Evolutionary conservation across 1,140 invertebrate species (phyloP), one percentile per base, ranked within the genome.

Genomic region (Drosophila serrata): DNA sequence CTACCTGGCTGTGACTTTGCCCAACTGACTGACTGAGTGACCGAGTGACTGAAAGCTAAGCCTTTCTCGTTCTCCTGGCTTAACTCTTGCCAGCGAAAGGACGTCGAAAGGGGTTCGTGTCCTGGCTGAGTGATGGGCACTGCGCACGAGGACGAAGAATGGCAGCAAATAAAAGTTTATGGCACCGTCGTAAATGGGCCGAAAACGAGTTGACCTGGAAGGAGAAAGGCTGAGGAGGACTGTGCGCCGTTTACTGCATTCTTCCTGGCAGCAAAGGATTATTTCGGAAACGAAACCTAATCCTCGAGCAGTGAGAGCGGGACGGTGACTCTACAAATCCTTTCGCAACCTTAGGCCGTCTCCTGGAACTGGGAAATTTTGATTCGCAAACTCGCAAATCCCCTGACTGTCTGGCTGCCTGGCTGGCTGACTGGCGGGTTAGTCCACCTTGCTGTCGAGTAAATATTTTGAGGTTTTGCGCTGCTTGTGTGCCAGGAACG

Each of bases 401-500:
- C 61, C 43, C 19, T 42, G 63, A n/a, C 48, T 68, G 62, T 6
- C 4, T 17, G 64, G 72, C 46, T n/a, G 46, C 46, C 46, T 49
- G 29, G 31, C 49, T 72, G 63, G 65, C 46, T 49, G 29, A 17
- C 49, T 72, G 63, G 65, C 70, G 67, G 74, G 79, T 63, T 65
- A 72, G 70, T 70, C 79, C 77, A 49, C 42, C 70, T 76, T 55
- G 68, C 68, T 61, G 63, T 49, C 57, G 62, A 37, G 51, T 90
- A 88, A 88, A 90, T 88, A 88, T 88, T 87, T 88, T 88, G 86
- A 88, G 85, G 86, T 90, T 88, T 88, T 90, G 81, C 81, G 86
- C 85, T 90, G 82, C 84, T 88, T 90, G 90, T 88, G 76, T 40
- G 35, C 35, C 40, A 61, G 81, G 62, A 63, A 77, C 81, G 84